These are phyloP conservation scores for Drosophila ezoana DNA, from an alignment of 2,888 invertebrate species.

Conservation along the genomic window DNA sequence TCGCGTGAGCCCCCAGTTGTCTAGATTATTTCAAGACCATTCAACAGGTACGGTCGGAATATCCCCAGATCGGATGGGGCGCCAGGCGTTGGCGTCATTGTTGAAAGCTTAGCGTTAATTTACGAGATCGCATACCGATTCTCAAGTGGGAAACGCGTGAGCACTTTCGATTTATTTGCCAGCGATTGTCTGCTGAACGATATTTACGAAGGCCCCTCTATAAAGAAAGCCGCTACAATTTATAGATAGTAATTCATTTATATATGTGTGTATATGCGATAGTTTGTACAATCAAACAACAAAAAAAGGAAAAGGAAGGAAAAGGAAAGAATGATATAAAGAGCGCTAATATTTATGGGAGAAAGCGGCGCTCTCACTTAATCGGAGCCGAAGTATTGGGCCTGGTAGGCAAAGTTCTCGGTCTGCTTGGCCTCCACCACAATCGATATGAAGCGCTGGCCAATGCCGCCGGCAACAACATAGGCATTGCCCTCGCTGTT, in stretches of 20 bases:
- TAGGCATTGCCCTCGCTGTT: slow-evolving; percentile 81
- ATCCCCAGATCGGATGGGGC: slow-evolving; percentile 14
- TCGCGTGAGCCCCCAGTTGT: slow-evolving; percentile 18
- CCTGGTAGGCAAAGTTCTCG: slow-evolving; percentile 77
- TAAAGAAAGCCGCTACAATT: slow-evolving; percentile 6
- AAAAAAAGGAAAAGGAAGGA: neutral
- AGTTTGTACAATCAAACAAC: slow-evolving; percentile 26
- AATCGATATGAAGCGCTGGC: slow-evolving; percentile 81
- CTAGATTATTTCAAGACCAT: slow-evolving; percentile 36
- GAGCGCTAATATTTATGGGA: neutral
- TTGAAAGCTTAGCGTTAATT: slow-evolving; percentile 26
- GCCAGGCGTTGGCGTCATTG: neutral
- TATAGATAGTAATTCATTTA: slow-evolving; percentile 26
- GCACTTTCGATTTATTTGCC: slow-evolving; percentile 37
- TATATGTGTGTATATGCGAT: slow-evolving; percentile 12
- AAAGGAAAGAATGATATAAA: neutral
- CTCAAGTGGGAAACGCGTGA: slow-evolving; percentile 54
- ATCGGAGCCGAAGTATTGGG: slow-evolving; percentile 75
- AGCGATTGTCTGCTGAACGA: slow-evolving; percentile 3
- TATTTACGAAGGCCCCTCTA: slow-evolving; percentile 35
- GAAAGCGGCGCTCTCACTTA: slow-evolving; percentile 24
- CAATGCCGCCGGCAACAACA: slow-evolving; percentile 83
- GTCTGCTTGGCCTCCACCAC: slow-evolving; percentile 82
- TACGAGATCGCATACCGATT: slow-evolving; percentile 15
- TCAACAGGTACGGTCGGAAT: slow-evolving; percentile 16